Evolutionary conservation across 1,140 invertebrate species (phyloP).

Genomic region (Potamilus streckersoni): DNA sequence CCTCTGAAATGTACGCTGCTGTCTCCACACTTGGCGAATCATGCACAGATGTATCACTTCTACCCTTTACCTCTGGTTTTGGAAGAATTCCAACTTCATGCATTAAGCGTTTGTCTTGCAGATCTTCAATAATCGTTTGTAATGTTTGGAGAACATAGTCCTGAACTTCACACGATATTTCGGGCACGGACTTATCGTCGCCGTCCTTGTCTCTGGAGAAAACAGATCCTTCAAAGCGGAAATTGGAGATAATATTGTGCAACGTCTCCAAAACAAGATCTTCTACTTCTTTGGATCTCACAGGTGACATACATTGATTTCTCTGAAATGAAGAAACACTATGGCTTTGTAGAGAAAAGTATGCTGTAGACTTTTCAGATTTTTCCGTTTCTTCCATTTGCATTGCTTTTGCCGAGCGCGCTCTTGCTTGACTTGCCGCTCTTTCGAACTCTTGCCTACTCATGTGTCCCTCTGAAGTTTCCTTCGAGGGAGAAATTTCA

Average conservation of each 20-base stretch:
- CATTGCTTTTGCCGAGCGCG: constrained; percentile 4
- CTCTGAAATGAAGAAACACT: too few species aligned
- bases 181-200: background rate
- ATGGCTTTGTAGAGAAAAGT: too few species aligned
- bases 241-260: constrained; percentile 28
- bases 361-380: background rate
- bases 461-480: constrained; percentile 17
- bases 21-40: constrained; percentile 16
- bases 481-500: constrained; percentile 11
- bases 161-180: constrained; percentile 18
- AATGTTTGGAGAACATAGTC: constrained; percentile 22
- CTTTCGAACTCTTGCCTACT: constrained; percentile 26
- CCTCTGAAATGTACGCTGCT: constrained; percentile 15
- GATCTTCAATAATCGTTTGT: constrained; percentile 22
- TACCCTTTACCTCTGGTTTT: background rate
- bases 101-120: constrained; percentile 20
- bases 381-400: background rate
- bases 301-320: constrained; percentile 1
- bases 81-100: constrained; percentile 4
- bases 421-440: constrained; percentile 18
- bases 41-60: constrained; percentile 1
- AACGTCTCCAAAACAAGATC: constrained; percentile 29
- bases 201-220: background rate
- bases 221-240: constrained; percentile 24
- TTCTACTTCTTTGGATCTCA: constrained; percentile 20